These are phyloP conservation scores for Drosophila neocordata DNA, from an alignment of 1,140 invertebrate genomes.

Conservation along the genomic window DNA sequence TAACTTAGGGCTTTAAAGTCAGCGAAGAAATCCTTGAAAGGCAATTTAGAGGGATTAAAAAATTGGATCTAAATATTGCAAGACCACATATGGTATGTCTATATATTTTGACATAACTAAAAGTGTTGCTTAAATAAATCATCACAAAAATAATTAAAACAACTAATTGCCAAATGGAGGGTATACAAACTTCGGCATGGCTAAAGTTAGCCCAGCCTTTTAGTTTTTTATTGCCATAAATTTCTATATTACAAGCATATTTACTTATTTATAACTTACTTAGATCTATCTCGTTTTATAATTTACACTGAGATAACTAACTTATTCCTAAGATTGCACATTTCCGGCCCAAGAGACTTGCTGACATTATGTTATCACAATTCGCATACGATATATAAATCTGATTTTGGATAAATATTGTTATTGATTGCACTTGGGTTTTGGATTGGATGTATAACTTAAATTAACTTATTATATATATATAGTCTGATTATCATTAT, in stretches of 20 bases:
- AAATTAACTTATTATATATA: not conserved
- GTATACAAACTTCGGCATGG: too few species aligned
- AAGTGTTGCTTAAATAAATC: too few species aligned
- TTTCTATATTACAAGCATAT: not conserved
- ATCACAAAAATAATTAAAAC: too few species aligned
- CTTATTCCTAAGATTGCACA: slow-evolving; percentile 74
- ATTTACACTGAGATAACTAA: slow-evolving; percentile 45
- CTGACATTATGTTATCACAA: slow-evolving; percentile 81
- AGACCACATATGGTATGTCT: too few species aligned
- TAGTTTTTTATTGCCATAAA: slow-evolving; percentile 7
- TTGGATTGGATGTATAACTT: slow-evolving; percentile 26
- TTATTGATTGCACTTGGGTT: slow-evolving; percentile 42
- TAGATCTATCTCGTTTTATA: slow-evolving; percentile 14
- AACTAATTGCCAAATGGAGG: too few species aligned
- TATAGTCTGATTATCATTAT: slow-evolving; percentile 1
- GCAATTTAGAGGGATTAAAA: too few species aligned
- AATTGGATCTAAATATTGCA: too few species aligned
- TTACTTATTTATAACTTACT: not conserved
- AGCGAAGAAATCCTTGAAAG: too few species aligned
- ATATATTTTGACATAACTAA: too few species aligned
- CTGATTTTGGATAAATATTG: slow-evolving; percentile 22
- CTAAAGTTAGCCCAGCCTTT: too few species aligned
- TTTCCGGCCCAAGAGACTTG: slow-evolving; percentile 81
- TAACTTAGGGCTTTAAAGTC: too few species aligned
- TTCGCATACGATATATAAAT: slow-evolving; percentile 61